Evolutionary conservation across 2,888 invertebrate species (phyloP).

Genomic region (Aquatica leii): DNA sequence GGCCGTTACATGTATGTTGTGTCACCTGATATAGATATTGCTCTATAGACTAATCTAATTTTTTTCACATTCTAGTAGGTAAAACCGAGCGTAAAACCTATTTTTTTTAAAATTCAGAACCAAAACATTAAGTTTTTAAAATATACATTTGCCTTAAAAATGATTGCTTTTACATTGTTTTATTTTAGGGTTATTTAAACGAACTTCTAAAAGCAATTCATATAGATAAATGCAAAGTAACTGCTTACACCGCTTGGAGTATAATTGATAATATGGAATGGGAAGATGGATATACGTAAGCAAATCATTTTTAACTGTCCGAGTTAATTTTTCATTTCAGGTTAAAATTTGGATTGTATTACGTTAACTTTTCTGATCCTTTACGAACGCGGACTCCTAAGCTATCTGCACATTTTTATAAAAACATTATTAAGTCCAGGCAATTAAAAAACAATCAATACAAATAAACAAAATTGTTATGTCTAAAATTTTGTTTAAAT

Average conservation of each 20-base stretch:
- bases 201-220: constrained; percentile 62
- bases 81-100: too few species aligned
- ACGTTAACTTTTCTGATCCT: constrained; percentile 69
- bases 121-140: too few species aligned
- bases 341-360: constrained; percentile 69
- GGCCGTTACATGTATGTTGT: too few species aligned
- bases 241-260: constrained; percentile 80
- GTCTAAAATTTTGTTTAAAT: too few species aligned
- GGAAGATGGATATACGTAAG: constrained; percentile 49
- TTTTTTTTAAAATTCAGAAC: too few species aligned
- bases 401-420: constrained; percentile 66
- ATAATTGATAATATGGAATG: constrained; percentile 67
- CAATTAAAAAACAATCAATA: not conserved
- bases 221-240: constrained; percentile 67
- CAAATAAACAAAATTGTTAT: too few species aligned
- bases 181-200: constrained; percentile 59
- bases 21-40: too few species aligned
- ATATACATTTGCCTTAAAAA: too few species aligned
- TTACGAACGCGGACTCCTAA: constrained; percentile 68
- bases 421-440: constrained; percentile 61
- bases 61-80: too few species aligned
- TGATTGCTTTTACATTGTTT: too few species aligned
- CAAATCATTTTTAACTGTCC: not conserved
- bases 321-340: constrained; percentile 41
- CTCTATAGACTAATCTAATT: too few species aligned